Base-by-base conservation (phyloP, 2,113 vertebrate genomes). In the Cettia cetti region DNA sequence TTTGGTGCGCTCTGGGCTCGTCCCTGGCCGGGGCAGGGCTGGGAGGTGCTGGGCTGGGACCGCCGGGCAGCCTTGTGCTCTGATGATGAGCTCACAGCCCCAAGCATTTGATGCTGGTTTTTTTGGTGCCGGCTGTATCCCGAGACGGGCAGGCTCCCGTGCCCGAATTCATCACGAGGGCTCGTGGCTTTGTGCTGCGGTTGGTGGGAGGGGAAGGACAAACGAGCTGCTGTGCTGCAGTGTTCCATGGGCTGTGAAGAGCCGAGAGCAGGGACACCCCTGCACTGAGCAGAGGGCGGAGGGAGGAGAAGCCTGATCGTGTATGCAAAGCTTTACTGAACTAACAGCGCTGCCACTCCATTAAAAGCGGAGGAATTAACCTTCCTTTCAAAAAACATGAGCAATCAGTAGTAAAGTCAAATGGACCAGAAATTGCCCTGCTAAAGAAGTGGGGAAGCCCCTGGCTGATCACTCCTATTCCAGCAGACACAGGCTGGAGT, bases 301-400 rank as follows among this genome's bases (percentile, higher is more conserved):
- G 90, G 59, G 42, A 81, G 63, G 82, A 72, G 75, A 74, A 86
- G 23, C 61, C 63, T 78, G 35, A 70, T 75, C 10, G 15, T 16
- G 82, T 50, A 42, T 86, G 71, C 93, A 53, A 15, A 86, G 92
- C 92, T 84, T 59, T 63, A 1, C 82, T 37, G 86, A 35, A 16
- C 81, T 42, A 69, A 77, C 94, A 52, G 82, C 85, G 61, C 10
- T 60, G 85, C 79, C 60, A 74, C 88, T 90, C 85, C 92, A 72
- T 94, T 94, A 92, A 95, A 92, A 94, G 76, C 68, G 26, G 39
- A 86, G 76, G 86, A 90, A 95, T 96, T 96, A 94, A 96, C 90
- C 94, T 96, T 93, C 94, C 86, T 75, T 90, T 89, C 77, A 61
- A 75, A 96, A 78, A 90, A 70, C 83, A 69, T 1, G 65, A 84